Evolutionary conservation across 2,888 invertebrate species (phyloP), one percentile per base, ranked within the genome.

Genomic region (Zygaena filipendulae): DNA sequence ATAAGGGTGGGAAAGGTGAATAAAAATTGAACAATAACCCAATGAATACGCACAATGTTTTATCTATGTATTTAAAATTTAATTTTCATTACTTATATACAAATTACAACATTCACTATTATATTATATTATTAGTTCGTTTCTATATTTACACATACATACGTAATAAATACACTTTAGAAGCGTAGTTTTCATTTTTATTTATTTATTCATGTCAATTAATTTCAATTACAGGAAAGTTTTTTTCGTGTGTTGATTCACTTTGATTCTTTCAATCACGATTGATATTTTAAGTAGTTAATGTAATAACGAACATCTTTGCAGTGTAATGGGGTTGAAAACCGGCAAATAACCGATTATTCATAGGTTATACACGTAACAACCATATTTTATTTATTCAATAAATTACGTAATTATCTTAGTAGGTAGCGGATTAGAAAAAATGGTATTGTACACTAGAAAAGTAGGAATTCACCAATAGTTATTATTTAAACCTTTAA

Each of bases 51-150:
- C 69, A 68, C 66, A 55, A 58, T 64, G 43, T 66, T 16, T 4
- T 75, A 75, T 79, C 75, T 79, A 77, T 77, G 75, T 79, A 79
- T 79, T 75, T 79, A 75, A 79, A 79, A 77, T 79, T 77, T 77
- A 77, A 75, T 77, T 75, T 74, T 74, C 69, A 61, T 75, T 77
- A 79, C 77, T 74, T 79, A 79, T 79, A 79, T 79, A 79, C 77
- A 79, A 74, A 77, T 77, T 74, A 79, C 77, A 79, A 79, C 77
- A 79, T 79, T 79, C 56, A 79, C 75, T 79, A 77, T 74, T 70
- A 72, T 71, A 71, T 59, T 75, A 72, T 63, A 16, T 60, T 69
- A 72, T 72, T 70, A 75, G 74, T 74, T 67, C 59, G 57, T 69
- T 16, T 59, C 74, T 77, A 79, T 79, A 79, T 77, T 74, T 79